Evolutionary conservation across 2,797 vertebrate species (phyloP).

Genomic region (Poeciliopsis infans): DNA sequence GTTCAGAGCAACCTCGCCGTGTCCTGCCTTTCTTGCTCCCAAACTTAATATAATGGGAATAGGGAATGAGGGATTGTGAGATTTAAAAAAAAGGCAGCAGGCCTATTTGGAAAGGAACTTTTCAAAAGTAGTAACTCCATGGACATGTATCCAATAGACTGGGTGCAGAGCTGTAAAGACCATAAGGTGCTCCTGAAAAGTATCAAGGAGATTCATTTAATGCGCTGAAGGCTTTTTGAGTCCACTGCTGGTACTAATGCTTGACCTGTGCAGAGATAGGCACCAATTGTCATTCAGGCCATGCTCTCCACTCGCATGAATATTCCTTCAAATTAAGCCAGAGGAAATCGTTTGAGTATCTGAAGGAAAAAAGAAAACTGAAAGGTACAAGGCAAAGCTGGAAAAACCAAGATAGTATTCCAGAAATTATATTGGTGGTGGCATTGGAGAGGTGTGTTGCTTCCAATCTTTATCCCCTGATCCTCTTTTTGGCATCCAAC

Average conservation of each 20-base stretch:
- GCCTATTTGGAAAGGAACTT: conserved; percentile 40
- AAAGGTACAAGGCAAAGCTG: conserved; percentile 47
- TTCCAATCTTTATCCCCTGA: conserved; percentile 45
- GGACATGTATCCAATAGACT: conserved; percentile 39
- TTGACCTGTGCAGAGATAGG: conserved; percentile 66
- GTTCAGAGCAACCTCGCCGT: conserved; percentile 16
- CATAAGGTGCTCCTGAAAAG: conserved; percentile 31
- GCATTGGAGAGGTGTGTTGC: conserved; percentile 48
- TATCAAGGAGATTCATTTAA: conserved; percentile 46
- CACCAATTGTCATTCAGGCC: conserved; percentile 71
- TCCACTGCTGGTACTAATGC: conserved; percentile 62
- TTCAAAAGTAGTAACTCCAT: conserved; percentile 26
- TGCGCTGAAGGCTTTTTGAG: conserved; percentile 46
- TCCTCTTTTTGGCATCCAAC: conserved; percentile 59
- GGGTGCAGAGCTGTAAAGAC: conserved; percentile 38
- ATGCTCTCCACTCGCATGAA: conserved; percentile 50
- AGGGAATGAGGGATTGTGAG: background rate
- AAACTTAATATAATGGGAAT: conserved; percentile 15
- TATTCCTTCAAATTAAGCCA: conserved; percentile 57
- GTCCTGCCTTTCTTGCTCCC: conserved; percentile 14
- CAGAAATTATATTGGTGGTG: conserved; percentile 55
- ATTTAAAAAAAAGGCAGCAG: conserved; percentile 15
- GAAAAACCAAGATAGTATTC: conserved; percentile 62
- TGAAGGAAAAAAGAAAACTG: conserved; percentile 31
- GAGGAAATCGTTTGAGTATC: conserved; percentile 33